Base-by-base conservation (phyloP, 2,888 invertebrate genomes). In the Podabrus alpinus region DNA sequence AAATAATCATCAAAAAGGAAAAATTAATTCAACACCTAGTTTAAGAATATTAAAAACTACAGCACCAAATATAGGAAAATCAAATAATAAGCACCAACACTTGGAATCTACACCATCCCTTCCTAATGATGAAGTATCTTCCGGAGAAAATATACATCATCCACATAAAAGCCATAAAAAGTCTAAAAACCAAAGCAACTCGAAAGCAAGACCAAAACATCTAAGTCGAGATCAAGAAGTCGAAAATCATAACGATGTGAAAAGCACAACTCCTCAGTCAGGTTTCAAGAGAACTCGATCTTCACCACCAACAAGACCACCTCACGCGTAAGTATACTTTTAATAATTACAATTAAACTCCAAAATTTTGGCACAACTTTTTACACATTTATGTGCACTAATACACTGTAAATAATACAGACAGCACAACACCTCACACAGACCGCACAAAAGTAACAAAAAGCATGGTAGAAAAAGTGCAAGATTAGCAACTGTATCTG, bases 31-130 rank as follows among this genome's bases (percentile, higher is more conserved):
- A 0, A 90, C 92, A 59, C 91, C 91, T 60, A 89, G 92, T 0
- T 89, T 92, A 71, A 90, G 93, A 82, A 93, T 94, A 74, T 85
- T 94, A 66, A 94, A 95, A 88, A 95, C 95, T 0, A 92, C 92
- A n/a, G 93, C 93, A 15, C 93, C 94, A 1, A 88, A 89, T 88
- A 61, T 90, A 88, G 85, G 81, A 69, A 85, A 86, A 82, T 82
- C 82, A 73, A 82, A 80, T 82, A 89, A 90, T 79, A 88, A 90
- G 79, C 80, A 86, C 25, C 45, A 45, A 9, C 91, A 90, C 83
- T 88, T 93, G 78, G 94, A 93, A 83, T 92, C 93, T 2, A 92
- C 93, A 2, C 92, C 89, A 25, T 87, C 88, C 1, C 87, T 89
- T 45, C 89, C 90, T 11, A 87, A 90, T 73, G 90, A 87, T 77